Percentiles rank a stretch among this genome's conserved stretches.
Evolutionary conservation across 2,113 vertebrate species (phyloP).

Genomic region (Gymnogyps californianus): DNA sequence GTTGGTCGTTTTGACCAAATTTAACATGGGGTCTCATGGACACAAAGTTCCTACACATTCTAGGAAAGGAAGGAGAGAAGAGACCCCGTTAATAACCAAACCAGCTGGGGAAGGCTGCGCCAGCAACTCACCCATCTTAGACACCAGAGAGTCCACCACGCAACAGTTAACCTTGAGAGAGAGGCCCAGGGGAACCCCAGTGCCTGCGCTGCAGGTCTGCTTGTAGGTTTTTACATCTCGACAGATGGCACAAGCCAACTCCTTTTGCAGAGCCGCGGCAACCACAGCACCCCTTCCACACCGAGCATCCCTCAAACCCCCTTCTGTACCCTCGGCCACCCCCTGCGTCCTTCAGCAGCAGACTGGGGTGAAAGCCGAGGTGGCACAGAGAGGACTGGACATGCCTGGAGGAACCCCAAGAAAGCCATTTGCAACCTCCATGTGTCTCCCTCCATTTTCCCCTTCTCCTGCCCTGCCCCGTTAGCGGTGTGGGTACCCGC

Average conservation of each 20-base stretch:
- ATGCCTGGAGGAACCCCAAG: neutral
- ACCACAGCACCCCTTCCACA: neutral
- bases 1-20: neutral
- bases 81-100: neutral
- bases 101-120: neutral
- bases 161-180: neutral
- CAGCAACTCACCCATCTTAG: neutral
- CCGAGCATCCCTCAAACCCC: neutral
- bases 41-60: neutral
- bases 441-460: neutral
- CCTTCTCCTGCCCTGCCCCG: neutral
- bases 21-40: neutral
- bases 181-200: neutral
- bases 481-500: neutral
- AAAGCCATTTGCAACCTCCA: neutral
- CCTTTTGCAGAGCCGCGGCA: neutral
- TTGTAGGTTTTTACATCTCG: neutral
- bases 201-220: accelerated
- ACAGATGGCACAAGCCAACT: neutral
- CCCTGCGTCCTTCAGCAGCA: neutral
- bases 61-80: neutral
- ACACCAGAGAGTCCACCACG: neutral
- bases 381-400: neutral
- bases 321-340: neutral
- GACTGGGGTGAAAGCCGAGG: neutral